phyloP scores from a whole-genome alignment of 2,888 invertebrate species.

The Pterostichus madidus region DNA sequence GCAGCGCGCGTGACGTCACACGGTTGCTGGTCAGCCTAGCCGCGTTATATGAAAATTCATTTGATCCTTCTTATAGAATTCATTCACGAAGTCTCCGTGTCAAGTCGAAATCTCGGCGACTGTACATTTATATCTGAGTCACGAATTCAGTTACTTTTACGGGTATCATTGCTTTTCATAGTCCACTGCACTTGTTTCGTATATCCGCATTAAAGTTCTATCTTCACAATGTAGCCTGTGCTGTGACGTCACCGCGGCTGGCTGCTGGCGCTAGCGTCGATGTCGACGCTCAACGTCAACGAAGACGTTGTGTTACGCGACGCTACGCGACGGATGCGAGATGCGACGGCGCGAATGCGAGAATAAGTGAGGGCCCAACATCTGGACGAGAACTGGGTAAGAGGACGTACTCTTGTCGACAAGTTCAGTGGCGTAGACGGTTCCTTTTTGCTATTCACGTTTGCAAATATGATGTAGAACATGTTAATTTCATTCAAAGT shows the following conservation, averaged over 20 bases:
- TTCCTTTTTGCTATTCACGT: neutral
- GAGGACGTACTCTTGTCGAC: slow-evolving; percentile 37
- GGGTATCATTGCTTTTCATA: slow-evolving; percentile 67
- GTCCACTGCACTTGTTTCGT: slow-evolving; percentile 67
- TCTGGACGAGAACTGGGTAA: slow-evolving; percentile 34
- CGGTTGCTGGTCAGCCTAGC: slow-evolving; percentile 5
- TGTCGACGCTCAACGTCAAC: slow-evolving; percentile 22
- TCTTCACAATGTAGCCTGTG: slow-evolving; percentile 64
- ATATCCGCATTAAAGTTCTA: slow-evolving; percentile 66
- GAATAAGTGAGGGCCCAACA: slow-evolving; percentile 35
- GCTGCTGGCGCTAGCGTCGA: slow-evolving; percentile 42
- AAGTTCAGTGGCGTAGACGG: neutral
- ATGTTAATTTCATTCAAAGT: slow-evolving; percentile 37
- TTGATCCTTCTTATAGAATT: slow-evolving; percentile 63
- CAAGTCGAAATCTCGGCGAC: slow-evolving; percentile 47
- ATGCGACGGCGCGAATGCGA: slow-evolving; percentile 24
- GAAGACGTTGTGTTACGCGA: slow-evolving; percentile 5
- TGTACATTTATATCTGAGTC: slow-evolving; percentile 67
- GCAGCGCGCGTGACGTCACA: slow-evolving; percentile 36
- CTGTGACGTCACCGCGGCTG: slow-evolving; percentile 60
- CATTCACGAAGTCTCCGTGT: slow-evolving; percentile 61
- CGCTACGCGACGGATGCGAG: slow-evolving; percentile 4
- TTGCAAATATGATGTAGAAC: slow-evolving; percentile 4
- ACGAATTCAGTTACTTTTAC: slow-evolving; percentile 67
- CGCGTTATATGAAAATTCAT: slow-evolving; percentile 61